Evolutionary conservation across 2,888 invertebrate species (phyloP), one percentile per base, ranked within the genome.

Genomic region (Andrena flavipes): DNA sequence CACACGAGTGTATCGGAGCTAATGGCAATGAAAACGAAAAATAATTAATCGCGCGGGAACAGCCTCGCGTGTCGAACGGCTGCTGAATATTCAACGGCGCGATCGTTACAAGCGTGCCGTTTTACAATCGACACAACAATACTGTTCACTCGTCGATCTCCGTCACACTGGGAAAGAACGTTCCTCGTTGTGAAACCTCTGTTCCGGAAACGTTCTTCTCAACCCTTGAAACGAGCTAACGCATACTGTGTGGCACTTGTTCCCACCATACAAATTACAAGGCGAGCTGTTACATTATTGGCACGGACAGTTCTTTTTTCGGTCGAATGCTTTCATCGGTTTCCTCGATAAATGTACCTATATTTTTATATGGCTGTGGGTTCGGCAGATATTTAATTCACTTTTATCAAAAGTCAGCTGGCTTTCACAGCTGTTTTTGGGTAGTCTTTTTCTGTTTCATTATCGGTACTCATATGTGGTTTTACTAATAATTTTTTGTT

Each of bases 21-120:
- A 20, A 63, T 23, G 23, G 8, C 30, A 16, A 56, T 26, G 56
- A 56, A 23, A 63, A 69, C 1, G 48, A 35, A 51, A 23, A 71
- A 59, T 23, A 30, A 33, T 16, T 63, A 30, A 62, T 35, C 29
- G 29, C 33, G 13, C 56, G 0, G 26, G 23, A 29, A 8, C 20
- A n/a, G 16, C 10, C 20, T 35, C 26, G 49, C 23, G 13, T 23
- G 59, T 26, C 20, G n/a, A 20, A 65, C 42, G 26, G 13, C 56
- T 35, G 30, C 20, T 29, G 42, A 26, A 64, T 26, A 42, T 56
- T 69, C 56, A 69, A 69, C n/a, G 69, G 8, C 26, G 13, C 56
- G 33, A 2, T 35, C 56, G 33, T 26, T 26, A 56, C 23, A 33
- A 56, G 35, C 35, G 5, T n/a, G 5, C n/a, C 1, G 30, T 29